Evolutionary conservation across 2,113 vertebrate species (phyloP).

Genomic region (Elephas maximus): DNA sequence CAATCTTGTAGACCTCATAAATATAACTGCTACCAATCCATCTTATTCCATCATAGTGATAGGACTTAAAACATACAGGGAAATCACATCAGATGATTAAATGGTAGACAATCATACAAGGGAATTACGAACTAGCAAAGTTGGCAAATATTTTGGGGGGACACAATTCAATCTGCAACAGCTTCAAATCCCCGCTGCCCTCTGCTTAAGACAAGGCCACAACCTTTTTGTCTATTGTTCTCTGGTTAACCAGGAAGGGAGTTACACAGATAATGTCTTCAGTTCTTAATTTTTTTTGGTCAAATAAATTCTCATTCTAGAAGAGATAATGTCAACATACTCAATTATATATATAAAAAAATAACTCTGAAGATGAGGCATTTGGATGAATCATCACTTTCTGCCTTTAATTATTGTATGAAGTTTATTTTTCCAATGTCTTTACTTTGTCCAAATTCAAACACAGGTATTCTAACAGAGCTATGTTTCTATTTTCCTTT

Average conservation of each 20-base stretch:
- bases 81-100: too few relatives aligned
- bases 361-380: constrained; percentile 28
- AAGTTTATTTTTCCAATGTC: constrained; percentile 57
- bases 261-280: not conserved
- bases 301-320: not conserved
- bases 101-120: too few relatives aligned
- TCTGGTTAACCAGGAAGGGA: not conserved
- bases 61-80: too few relatives aligned
- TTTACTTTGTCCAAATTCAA: constrained; percentile 32
- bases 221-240: not conserved
- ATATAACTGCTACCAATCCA: too few relatives aligned
- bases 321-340: not conserved
- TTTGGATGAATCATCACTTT: constrained; percentile 29
- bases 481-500: constrained; percentile 24
- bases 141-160: too few relatives aligned
- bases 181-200: not conserved
- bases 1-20: too few relatives aligned
- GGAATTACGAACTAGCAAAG: too few relatives aligned
- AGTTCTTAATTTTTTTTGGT: constrained; percentile 9
- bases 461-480: constrained; percentile 26
- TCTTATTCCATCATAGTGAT: too few relatives aligned
- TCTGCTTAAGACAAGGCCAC: not conserved
- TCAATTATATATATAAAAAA: not conserved
- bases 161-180: too few relatives aligned
- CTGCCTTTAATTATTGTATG: constrained; percentile 3